Evolutionary conservation across 2,797 vertebrate species (phyloP), one percentile per base, ranked within the genome.

Genomic region (Phalloptychus januarius): DNA sequence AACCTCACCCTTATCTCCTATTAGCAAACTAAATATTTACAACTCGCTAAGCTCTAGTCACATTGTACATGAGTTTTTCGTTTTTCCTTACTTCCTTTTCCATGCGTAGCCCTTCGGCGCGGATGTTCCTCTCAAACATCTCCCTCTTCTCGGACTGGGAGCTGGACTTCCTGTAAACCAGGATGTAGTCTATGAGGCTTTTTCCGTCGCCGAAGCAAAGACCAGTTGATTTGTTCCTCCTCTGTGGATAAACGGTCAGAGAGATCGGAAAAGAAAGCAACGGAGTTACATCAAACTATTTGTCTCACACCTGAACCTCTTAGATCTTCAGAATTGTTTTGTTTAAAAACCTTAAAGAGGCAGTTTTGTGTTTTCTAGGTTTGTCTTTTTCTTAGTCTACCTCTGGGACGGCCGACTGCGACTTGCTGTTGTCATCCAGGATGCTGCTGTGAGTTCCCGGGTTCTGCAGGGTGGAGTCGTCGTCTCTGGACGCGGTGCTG

Each of bases 21-120:
- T 38, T 40, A 38, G 33, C 36, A 67, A 69, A 5, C 1, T 11
- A 65, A 38, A 65, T 65, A 40, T n/a, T 7, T 42, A 65, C 33
- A 18, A 33, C 31, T 63, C 1, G 5, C 3, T 38, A 38, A 20
- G 16, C 16, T 36, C 31, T 36, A 18, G 25, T 45, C 18, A 58
- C 15, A 36, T 3, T 3, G 28, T 46, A 18, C 46, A 61, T 10
- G 48, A 7, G 44, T 25, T 25, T 45, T 8, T 13, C 1, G 1
- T n/a, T 46, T 5, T 25, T 63, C 7, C 71, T 89, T 94, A 97
- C 97, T 96, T 98, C 97, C 92, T 98, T 98, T 78, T 98, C 97
- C 96, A 97, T 97, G 58, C 97, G 96, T 76, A 98, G 85, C 74
- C 97, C 97, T 94, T 98, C 97, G 74, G 97, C 97, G 80, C 97